phyloP scores from a whole-genome alignment of 2,113 vertebrate genomes.

The Tautogolabrus adspersus region DNA sequence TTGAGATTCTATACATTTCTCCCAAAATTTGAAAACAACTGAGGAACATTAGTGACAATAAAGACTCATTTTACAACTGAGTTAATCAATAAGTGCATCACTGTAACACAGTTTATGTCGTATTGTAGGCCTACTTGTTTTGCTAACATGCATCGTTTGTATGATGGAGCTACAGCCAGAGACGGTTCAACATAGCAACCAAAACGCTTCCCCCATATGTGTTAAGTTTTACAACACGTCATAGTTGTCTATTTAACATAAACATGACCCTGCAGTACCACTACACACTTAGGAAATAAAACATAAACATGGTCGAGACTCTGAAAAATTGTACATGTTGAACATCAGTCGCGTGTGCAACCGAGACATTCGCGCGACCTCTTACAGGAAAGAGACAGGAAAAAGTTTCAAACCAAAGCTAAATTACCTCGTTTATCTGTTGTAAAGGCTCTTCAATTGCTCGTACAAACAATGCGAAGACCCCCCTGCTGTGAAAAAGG shows the following conservation, averaged over 20 bases:
- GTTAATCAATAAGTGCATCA: too few relatives aligned
- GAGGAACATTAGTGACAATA: too few relatives aligned
- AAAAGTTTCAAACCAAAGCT: neutral
- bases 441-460: neutral
- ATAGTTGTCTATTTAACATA: too few relatives aligned
- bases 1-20: neutral
- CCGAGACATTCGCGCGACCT: neutral
- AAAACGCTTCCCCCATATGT: too few relatives aligned
- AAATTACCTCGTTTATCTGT: slow-evolving; percentile 34
- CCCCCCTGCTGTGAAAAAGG: neutral
- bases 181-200: too few relatives aligned
- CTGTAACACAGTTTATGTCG: too few relatives aligned
- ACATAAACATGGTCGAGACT: neutral
- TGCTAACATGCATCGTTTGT: neutral
- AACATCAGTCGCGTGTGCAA: neutral
- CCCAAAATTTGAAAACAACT: neutral
- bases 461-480: neutral
- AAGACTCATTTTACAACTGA: neutral
- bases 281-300: too few relatives aligned
- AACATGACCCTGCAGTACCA: too few relatives aligned
- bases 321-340: neutral
- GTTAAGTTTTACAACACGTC: too few relatives aligned
- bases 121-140: too few relatives aligned
- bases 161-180: too few relatives aligned
- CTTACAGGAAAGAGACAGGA: too few relatives aligned